phyloP scores from a whole-genome alignment of 2,113 vertebrate genomes.

The Diphyllodes magnificus region DNA sequence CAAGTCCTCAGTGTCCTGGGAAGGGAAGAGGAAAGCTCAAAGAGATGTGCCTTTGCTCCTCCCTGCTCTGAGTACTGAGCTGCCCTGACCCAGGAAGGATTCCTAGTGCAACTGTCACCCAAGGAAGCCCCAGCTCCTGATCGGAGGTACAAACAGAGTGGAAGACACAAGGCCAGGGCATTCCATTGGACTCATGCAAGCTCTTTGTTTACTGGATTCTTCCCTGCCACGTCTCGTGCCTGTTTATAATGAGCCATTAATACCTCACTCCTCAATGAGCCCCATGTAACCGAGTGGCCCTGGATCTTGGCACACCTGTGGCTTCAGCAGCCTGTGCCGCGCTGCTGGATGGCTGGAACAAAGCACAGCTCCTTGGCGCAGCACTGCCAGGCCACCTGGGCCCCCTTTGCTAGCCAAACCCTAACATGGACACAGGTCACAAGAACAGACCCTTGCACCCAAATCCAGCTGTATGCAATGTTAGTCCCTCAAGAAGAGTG shows the following conservation, averaged over 20 bases:
- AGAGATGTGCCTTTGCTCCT: neutral
- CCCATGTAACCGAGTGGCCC: fast-evolving
- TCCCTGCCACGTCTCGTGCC: neutral
- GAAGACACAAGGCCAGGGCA: neutral
- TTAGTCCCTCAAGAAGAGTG: neutral
- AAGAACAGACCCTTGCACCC: neutral
- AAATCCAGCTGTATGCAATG: fast-evolving
- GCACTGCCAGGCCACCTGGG: neutral
- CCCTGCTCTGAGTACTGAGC: neutral
- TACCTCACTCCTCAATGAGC: neutral
- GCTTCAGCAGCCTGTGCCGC: neutral
- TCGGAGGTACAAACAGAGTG: fast-evolving
- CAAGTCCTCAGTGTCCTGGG: constrained; percentile 76
- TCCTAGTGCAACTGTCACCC: neutral
- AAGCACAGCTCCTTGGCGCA: fast-evolving
- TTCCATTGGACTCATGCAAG: fast-evolving
- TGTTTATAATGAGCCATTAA: neutral
- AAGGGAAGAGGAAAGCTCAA: neutral
- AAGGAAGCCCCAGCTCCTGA: neutral
- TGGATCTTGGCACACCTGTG: fast-evolving
- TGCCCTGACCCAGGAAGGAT: neutral
- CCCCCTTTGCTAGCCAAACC: neutral
- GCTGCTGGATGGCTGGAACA: neutral
- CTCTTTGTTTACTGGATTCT: neutral
- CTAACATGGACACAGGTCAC: fast-evolving